phyloP scores from a whole-genome alignment of 2,113 vertebrate genomes.

The Oreotrochilus melanogaster region DNA sequence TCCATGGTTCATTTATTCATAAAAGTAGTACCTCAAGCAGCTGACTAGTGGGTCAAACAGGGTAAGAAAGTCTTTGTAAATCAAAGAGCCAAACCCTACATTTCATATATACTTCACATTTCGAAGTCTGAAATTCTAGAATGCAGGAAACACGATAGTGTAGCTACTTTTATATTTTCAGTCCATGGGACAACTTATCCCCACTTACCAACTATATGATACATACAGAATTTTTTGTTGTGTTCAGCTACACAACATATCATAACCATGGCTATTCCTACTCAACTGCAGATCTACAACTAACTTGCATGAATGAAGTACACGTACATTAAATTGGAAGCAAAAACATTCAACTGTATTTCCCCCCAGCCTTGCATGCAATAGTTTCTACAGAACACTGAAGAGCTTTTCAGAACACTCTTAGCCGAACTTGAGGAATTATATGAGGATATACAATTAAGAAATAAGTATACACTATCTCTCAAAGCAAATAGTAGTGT shows the following conservation, averaged over 20 bases:
- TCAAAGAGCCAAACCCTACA: not conserved
- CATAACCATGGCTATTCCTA: not conserved
- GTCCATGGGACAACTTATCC: not conserved
- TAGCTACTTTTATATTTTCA: not conserved
- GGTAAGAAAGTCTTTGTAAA: not conserved
- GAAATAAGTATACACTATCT: not conserved
- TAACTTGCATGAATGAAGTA: not conserved
- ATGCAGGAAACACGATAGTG: accelerated
- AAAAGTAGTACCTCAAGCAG: not conserved
- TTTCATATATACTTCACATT: not conserved
- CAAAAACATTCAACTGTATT: not conserved
- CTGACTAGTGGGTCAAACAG: not conserved
- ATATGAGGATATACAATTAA: not conserved
- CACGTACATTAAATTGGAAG: not conserved
- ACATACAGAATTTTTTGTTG: not conserved
- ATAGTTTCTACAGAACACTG: not conserved
- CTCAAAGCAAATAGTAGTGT: not conserved
- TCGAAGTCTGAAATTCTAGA: not conserved
- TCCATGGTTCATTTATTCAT: not conserved
- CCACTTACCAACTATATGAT: not conserved
- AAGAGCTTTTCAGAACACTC: not conserved
- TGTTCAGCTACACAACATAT: not conserved
- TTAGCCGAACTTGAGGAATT: not conserved
- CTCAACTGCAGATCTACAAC: not conserved
- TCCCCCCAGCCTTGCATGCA: accelerated